Conservation (phyloP, 2,797 vertebrate genomes). For the Yasuhikotakia modesta region DNA sequence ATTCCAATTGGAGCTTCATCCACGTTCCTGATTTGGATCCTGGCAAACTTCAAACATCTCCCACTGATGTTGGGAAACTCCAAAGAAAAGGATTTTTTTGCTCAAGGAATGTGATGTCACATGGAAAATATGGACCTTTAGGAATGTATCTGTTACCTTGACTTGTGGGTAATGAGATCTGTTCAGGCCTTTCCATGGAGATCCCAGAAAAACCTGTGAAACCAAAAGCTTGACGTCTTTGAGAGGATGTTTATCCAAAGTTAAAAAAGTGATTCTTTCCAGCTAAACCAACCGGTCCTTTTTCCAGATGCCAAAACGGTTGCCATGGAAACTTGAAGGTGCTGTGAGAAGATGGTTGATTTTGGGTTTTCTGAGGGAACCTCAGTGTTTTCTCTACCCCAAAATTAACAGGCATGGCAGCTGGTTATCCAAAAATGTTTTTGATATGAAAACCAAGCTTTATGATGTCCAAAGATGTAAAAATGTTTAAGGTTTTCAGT, state of each 20-base stretch:
- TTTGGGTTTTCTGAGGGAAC: constrained; percentile 46
- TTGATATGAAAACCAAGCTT: constrained; percentile 71
- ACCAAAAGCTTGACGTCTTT: constrained; percentile 39
- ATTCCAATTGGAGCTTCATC: neutral
- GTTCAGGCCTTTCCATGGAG: constrained; percentile 46
- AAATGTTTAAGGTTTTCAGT: constrained; percentile 73
- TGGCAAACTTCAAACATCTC: constrained; percentile 11
- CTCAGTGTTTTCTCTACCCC: constrained; percentile 37
- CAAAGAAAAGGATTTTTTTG: constrained; percentile 52
- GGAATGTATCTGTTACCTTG: constrained; percentile 38
- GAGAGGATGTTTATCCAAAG: constrained; percentile 49
- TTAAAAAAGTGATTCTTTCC: constrained; percentile 35
- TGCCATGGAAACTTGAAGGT: constrained; percentile 56
- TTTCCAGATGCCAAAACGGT: constrained; percentile 69
- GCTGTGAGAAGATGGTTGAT: constrained; percentile 58
- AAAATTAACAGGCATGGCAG: constrained; percentile 46
- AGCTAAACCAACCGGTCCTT: constrained; percentile 58
- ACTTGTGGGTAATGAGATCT: constrained; percentile 20
- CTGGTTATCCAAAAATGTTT: constrained; percentile 64
- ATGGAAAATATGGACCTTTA: constrained; percentile 61
- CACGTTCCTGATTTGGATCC: neutral
- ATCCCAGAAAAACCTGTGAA: constrained; percentile 30
- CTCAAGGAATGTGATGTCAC: constrained; percentile 26
- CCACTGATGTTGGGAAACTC: constrained; percentile 42
- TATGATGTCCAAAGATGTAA: constrained; percentile 78